phyloP scores from a whole-genome alignment of 1,140 invertebrate species.

The Phenacoccus solenopsis region DNA sequence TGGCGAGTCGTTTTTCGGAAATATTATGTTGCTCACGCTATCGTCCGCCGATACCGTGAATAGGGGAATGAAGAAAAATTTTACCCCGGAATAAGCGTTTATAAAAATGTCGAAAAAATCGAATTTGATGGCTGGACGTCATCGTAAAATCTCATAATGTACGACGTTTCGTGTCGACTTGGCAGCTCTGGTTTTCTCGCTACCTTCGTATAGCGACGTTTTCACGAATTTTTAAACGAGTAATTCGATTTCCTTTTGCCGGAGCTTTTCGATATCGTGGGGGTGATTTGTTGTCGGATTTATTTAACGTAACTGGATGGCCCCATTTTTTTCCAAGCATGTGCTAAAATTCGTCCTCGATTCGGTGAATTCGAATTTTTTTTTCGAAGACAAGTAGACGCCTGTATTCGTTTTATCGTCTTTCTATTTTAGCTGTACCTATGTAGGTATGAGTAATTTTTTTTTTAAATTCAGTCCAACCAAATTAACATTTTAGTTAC shows the following conservation, averaged over 20 bases:
- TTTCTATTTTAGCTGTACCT: too few relatives aligned
- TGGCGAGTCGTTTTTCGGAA: not conserved
- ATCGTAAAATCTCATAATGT: not conserved
- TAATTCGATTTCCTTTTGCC: not conserved
- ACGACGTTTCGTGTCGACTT: not conserved
- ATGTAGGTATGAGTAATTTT: too few relatives aligned
- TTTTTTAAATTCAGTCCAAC: too few relatives aligned
- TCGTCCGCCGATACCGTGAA: not conserved
- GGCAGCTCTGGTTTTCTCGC: not conserved
- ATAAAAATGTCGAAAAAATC: slow-evolving; percentile 8
- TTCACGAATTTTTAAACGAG: not conserved
- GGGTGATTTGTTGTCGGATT: not conserved
- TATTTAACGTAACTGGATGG: too few relatives aligned
- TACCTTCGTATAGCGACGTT: not conserved
- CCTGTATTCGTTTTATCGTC: too few relatives aligned
- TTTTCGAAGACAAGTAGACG: too few relatives aligned
- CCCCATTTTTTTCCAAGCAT: too few relatives aligned
- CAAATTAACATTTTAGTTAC: too few relatives aligned
- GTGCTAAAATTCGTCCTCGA: too few relatives aligned
- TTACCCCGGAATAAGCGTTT: not conserved
- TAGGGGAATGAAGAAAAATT: not conserved
- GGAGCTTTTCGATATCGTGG: not conserved
- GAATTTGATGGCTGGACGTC: slow-evolving; percentile 10
- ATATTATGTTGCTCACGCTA: not conserved
- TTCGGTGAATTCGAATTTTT: too few relatives aligned